Evolutionary conservation across 2,888 invertebrate genomes (phyloP), one percentile per base, ranked within the genome.

Genomic region (Erebia aethiops): DNA sequence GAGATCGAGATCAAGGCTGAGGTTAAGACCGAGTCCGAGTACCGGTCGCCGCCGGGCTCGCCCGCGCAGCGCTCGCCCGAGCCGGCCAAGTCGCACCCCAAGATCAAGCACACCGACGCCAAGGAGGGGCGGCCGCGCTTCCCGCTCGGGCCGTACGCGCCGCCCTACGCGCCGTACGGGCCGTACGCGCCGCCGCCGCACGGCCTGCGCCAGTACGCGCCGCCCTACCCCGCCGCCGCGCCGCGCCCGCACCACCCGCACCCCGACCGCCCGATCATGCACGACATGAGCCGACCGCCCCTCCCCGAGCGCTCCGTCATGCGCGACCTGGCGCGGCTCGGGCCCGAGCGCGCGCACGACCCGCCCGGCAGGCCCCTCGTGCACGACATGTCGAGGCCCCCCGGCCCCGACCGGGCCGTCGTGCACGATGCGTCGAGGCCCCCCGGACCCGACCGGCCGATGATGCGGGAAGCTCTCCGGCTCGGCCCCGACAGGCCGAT

Each of bases 71-170:
- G 41, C 3, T 85, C 87, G n/a, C 84, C 85, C 9, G 87, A 87
- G 35, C 84, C 87, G 26, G 87, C 85, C 14, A 76, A 86, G n/a
- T 81, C 78, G 51, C 91, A 90, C 65, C 92, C 92, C 8, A 92
- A 93, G 77, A 89, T 93, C 41, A 93, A 94, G 72, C 89, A 88
- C 74, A 93, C 93, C 0, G 93, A 93, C 71, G 89, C 88, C 76
- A 93, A 93, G 77, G 91, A 90, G 64, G 82, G 93, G 0, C 82
- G 87, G 56, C 90, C 87, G 77, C 84, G 88, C 13, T 92, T 81
- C 76, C 93, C 93, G 49, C 86, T 92, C 3, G 93, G 93, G 0
- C 93, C 93, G 0, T 94, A 94, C 81, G 93, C 93, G 62, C 93
- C 93, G 0, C 91, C 91, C 74, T 93, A 91, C 77, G 90, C 87